These are phyloP conservation scores for Muraenolepis orangiensis DNA, from an alignment of 2,797 vertebrate species.

Conservation along the genomic window DNA sequence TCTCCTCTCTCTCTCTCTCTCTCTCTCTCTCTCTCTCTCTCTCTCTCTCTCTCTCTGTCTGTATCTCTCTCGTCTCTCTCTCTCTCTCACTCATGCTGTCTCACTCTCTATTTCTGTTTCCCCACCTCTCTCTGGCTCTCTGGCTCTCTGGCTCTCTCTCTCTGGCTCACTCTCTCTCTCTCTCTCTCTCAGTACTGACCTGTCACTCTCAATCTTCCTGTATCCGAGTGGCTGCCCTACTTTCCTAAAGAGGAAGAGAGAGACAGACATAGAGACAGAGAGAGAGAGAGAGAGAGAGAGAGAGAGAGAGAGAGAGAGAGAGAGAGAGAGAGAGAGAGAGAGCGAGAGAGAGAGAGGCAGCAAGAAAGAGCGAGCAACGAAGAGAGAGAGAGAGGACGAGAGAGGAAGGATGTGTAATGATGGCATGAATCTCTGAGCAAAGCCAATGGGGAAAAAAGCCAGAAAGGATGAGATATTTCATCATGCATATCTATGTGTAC, in stretches of 20 bases:
- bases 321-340: no score
- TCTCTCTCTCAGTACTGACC: slow-evolving; percentile 35
- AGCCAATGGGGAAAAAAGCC: slow-evolving; percentile 32
- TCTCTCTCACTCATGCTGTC: slow-evolving; percentile 7
- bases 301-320: not conserved
- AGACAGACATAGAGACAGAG: not conserved
- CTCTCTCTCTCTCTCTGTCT: slow-evolving; percentile 20
- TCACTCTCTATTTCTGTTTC: no score
- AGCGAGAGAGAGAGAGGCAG: no score
- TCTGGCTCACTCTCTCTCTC: slow-evolving; percentile 16
- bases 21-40: slow-evolving; percentile 27
- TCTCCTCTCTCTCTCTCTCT: slow-evolving; percentile 15
- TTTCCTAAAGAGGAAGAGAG: slow-evolving; percentile 27
- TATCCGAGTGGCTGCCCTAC: slow-evolving; percentile 46
- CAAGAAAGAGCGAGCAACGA: no score
- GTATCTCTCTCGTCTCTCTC: slow-evolving; percentile 18
- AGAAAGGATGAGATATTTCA: not conserved
- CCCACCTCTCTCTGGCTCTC: no score
- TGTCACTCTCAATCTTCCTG: slow-evolving; percentile 44
- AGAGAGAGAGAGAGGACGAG: not conserved
- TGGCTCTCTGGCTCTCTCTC: not conserved
- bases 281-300: not conserved
- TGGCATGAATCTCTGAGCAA: slow-evolving; percentile 29
- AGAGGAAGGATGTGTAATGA: not conserved
- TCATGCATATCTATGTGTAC: no score